Evolutionary conservation across 2,113 vertebrate species (phyloP), one percentile per base, ranked within the genome.

Genomic region (Merops nubicus): DNA sequence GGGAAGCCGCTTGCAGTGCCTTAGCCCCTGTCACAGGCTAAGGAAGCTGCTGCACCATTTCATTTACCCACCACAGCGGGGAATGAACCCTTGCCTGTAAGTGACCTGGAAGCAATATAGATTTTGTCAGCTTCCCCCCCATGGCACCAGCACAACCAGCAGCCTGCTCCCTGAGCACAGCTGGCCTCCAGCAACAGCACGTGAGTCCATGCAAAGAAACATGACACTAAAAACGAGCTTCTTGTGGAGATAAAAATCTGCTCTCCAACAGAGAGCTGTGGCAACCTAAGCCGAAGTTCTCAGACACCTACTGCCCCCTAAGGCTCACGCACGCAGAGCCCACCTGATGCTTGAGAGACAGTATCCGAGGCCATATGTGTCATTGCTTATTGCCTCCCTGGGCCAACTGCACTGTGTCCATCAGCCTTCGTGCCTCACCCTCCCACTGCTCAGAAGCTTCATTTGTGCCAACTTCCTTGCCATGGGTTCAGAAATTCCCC

Each of bases 371-470:
- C 14, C 42, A 34, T 13, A 51, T 8, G 16, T 3, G 7, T 59
- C 33, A 34, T 25, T 0, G 0, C 38, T 85, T 72, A 34, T 25
- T 0, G 0, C 38, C 82, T 72, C 54, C 36, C 38, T 20, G 59
- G 56, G 47, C 15, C 47, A 72, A 63, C 11, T 22, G 20, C 15
- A 18, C 29, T 56, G 23, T 25, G 42, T 26, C 69, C 53, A 47
- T 50, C 67, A 68, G 5, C 51, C 20, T 64, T 60, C 23, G 3
- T 36, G 11, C 42, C 79, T 64, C 72, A 51, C 18, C 25, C 19
- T 81, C 33, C 47, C 23, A 45, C 26, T 15, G 7, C 22, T 70
- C 74, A 67, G 56, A 64, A 85, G 28, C 38, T 76, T 50, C 75
- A 38, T 21, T 33, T 42, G 47, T 3, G 6, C 33, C 77, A 85